phyloP scores from a whole-genome alignment of 2,888 invertebrate genomes.

The Diplolepis rosae region DNA sequence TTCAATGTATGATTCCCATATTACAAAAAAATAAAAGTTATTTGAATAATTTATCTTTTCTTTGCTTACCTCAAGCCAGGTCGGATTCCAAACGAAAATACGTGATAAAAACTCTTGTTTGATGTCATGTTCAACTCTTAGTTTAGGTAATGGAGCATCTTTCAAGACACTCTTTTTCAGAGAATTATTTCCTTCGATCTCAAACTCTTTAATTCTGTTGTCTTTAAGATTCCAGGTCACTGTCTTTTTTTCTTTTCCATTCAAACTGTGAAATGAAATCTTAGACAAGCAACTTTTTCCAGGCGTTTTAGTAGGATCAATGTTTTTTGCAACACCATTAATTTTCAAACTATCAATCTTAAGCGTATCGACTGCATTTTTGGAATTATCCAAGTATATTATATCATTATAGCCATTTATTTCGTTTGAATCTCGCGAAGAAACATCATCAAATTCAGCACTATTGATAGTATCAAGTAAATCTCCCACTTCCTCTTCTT shows the following conservation, averaged over 20 bases:
- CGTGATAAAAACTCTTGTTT: slow-evolving; percentile 76
- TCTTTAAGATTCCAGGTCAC: slow-evolving; percentile 30
- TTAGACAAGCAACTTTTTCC: background rate
- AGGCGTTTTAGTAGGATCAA: background rate
- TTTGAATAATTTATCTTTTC: too few species aligned
- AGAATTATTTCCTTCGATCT: slow-evolving; percentile 53
- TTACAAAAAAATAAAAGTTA: background rate
- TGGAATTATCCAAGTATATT: too few species aligned
- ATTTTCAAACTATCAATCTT: background rate
- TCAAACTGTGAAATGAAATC: background rate
- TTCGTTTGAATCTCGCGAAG: background rate
- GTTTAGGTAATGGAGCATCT: too few species aligned
- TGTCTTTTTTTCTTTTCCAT: slow-evolving; percentile 14
- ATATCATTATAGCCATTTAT: too few species aligned
- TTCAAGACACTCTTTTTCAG: slow-evolving; percentile 59
- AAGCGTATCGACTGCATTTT: slow-evolving; percentile 18
- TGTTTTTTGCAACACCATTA: background rate
- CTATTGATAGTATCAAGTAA: too few species aligned
- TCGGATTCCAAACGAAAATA: slow-evolving; percentile 80
- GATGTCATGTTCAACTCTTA: too few species aligned
- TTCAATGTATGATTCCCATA: background rate
- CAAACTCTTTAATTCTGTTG: slow-evolving; percentile 43
- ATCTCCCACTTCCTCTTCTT: slow-evolving; percentile 5
- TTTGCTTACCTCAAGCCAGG: slow-evolving; percentile 76
- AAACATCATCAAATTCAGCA: background rate